Evolutionary conservation across 1,140 invertebrate species (phyloP), one percentile per base, ranked within the genome.

Genomic region (Psilanteris sp.): DNA sequence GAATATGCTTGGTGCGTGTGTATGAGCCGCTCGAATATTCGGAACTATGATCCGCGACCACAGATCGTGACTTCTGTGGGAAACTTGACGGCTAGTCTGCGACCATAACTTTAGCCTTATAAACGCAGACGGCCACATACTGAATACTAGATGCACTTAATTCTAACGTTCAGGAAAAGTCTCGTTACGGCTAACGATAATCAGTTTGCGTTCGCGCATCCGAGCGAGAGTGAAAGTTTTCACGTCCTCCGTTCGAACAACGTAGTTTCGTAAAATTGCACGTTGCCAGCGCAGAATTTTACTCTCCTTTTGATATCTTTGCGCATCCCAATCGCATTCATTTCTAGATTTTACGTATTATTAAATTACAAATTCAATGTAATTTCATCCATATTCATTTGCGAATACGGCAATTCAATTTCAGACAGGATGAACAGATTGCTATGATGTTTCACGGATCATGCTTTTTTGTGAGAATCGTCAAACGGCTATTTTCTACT

Each of bases 21-120:
- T 11, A 44, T 34, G 18, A 32, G 18, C n/a, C 27, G 73, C 9
- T 68, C 74, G 70, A 70, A 71, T 31, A 73, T 79, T 75, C 77
- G 77, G 71, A 80, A 41, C 80, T 85, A 85, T 87, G 83, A 85
- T 86, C 79, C 83, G 84, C 83, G 84, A 86, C 85, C 83, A 79
- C 85, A 82, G 82, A 88, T 88, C 85, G 83, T 87, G 84, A 87
- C 86, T 87, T 83, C 81, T 87, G 87, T 87, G 87, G 86, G 86
- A 87, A 87, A 84, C 80, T 81, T 67, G 59, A 81, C 84, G 82
- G 74, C 67, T 24, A 34, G 43, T 50, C 22, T 27, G 48, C 54
- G 54, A 26, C 15, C 64, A 55, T 66, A 68, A 73, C 62, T 73
- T 10, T 59, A 57, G 59, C 46, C 55, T 66, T 57, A 46, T 55